Base-by-base conservation (phyloP, 2,888 invertebrate species). In the Oegoconia quadripuncta region DNA sequence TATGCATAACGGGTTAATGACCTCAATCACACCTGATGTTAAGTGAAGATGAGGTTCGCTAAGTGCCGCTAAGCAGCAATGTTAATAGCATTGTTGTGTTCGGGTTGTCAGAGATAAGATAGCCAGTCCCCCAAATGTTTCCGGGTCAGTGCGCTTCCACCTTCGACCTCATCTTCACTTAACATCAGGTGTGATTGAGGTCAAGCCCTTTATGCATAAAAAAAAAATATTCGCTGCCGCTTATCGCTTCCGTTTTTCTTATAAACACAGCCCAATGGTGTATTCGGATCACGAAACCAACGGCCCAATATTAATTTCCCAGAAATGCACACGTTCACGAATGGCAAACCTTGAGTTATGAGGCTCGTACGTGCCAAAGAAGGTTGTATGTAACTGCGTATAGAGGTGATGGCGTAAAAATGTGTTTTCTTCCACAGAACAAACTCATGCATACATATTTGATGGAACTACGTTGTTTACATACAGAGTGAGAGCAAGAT, bases 221-320 rank as follows among this genome's bases (percentile, higher is more conserved):
- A n/a, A n/a, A n/a, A n/a, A n/a, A n/a, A n/a, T n/a, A n/a, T n/a
- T n/a, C n/a, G n/a, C n/a, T n/a, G n/a, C n/a, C n/a, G n/a, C n/a
- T n/a, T n/a, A 22, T 5, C 22, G 2, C 5, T 3, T 22, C 9
- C 22, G 7, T 22, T 2, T 3, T 9, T 3, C 7, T 22, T 22
- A 22, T 22, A 9, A 22, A 9, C 3, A 5, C 7, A 9, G 7
- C 22, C 9, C 6, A 22, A 9, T 9, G 22, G n/a, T 9, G 13
- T 5, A 65, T 65, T 63, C 64, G 38, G 34, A 50, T 60, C 61
- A 62, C 60, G 67, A 29, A 11, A 48, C 44, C 39, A 32, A 38
- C 20, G 44, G 41, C 43, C 50, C 54, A 54, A 54, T 66, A 69
- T 69, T 64, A 68, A 68, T 69, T 59, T 54, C 49, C 46, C 39